Evolutionary conservation across 2,113 vertebrate species (phyloP), one percentile per base, ranked within the genome.

Genomic region (Thomomys bottae): DNA sequence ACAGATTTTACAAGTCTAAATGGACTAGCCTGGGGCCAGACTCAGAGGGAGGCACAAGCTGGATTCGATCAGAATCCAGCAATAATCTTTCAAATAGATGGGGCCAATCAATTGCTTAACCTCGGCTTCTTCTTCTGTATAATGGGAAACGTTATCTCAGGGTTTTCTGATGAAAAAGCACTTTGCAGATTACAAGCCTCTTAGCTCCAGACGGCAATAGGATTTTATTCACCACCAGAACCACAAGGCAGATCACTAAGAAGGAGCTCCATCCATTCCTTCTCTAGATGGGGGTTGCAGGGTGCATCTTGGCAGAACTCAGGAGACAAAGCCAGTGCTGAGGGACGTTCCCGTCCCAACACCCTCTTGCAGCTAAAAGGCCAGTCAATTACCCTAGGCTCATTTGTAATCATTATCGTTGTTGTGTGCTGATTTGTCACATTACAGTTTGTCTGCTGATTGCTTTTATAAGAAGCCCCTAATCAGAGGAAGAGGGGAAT

Each of bases 361-460:
- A 40, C 57, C 24, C 84, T 40, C 67, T 68, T 30, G 32, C 87
- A 72, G 92, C 77, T 89, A 95, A 92, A 87, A 92, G 66, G 90
- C 18, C 1, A 88, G 90, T 88, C 94, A 92, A 93, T 96, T 95
- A 95, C 92, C 84, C 68, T 4, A 0, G 40, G 70, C 93, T 94
- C 92, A 94, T 96, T 96, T 96, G 90, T 94, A 96, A 95, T 96
- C 93, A 96, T 97, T 96, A 89, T 18, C 32, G 91, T 89, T 87
- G 86, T 92, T 83, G 93, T 92, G 79, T 93, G 0, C 3, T 54
- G 49, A 54, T 54, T 54, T 54, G 49, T 54, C 49, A 54, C 49
- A 54, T 54, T 54, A 54, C 49, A 17, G 73, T 94, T 83, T 87
- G 84, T 91, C 68, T 66, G 40, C 95, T 95, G 93, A 95, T 96